Base-by-base conservation (phyloP, 2,113 vertebrate species). In the Pangasianodon hypophthalmus region DNA sequence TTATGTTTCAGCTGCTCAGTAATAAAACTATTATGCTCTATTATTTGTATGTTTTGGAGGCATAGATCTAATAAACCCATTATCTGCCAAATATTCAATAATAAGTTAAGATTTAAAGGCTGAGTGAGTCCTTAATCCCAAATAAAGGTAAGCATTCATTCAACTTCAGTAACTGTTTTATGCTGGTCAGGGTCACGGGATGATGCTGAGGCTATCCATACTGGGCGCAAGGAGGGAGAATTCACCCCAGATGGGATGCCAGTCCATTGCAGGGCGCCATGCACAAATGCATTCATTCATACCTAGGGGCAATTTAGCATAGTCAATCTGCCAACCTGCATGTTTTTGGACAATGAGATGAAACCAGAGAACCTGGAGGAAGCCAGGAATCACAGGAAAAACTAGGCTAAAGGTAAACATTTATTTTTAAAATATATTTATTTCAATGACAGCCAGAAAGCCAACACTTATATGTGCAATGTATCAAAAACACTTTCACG, bases 1-100 rank as follows among this genome's bases (percentile, higher is more conserved):
- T 86, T 85, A 88, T 88, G 88, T 91, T 89, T 82, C 77, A 64
- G 86, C 21, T 88, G 46, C 87, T 87, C 90, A 88, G 91, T 93
- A 92, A 93, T 84, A 93, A 93, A 86, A 62, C 56, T 60, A 10
- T 41, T 26, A 89, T 90, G 91, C 84, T 90, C 85, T 84, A 85
- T 91, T 92, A 89, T 95, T 94, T 93, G 92, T 93, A 92, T 92
- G 80, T 92, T 93, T 88, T 86, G 84, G 85, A 93, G 87, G 86
- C 71, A 92, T 93, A 92, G 91, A 92, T 37, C 83, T 89, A 95
- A 95, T 94, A 94, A 95, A 96, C 79, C 73, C 52, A 44, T 85
- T 41, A 84, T 60, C 3, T 26, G 32, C 32, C 19, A 37, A 82
- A 82, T 83, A n/a, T 83, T 4, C 9, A 82, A 21, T 8, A 56